Base-by-base conservation (phyloP, 2,888 invertebrate genomes). In the Tanypteryx hageni region DNA sequence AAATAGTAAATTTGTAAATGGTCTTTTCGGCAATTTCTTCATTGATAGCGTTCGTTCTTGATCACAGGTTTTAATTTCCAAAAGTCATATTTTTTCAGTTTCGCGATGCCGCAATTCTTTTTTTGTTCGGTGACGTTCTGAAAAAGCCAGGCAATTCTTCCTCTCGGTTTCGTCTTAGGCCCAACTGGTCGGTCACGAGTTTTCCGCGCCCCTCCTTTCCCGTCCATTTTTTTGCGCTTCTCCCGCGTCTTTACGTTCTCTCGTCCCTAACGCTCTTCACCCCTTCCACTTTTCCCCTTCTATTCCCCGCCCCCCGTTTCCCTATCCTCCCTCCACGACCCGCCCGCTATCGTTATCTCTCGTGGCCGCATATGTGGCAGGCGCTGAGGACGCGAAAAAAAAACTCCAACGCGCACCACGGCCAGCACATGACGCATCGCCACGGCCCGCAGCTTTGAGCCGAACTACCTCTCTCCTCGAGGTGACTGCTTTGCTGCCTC, bases 311-410 rank as follows among this genome's bases (percentile, higher is more conserved):
- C 14, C 16, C 7, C 64, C 64, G 7, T 64, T 64, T 16, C 16
- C 64, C 0, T n/a, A 0, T 14, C 0, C 11, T 16, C 64, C 1
- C 5, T 44, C 44, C 44, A 44, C 1, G 44, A 44, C 1, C 44
- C 44, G 44, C 10, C 68, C n/a, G 68, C 68, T 68, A 18, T n/a
- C 68, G 18, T 64, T 64, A 64, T 68, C 68, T 68, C 68, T 22
- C 7, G 68, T n/a, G 64, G 64, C 64, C 14, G 64, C 68, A n/a
- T 68, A 68, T 68, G 68, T 68, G 68, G 68, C 13, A 64, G 64
- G 64, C 64, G 64, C 64, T 64, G 14, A 14, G 64, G 64, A n/a
- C 68, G 68, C 68, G 68, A 68, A 68, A 68, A 64, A 64, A 64
- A 44, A 44, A 5, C 5, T 5, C 44, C 5, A 44, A n/a, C n/a